phyloP scores from a whole-genome alignment of 2,797 vertebrate genomes.

The Kryptolebias ocellatus region DNA sequence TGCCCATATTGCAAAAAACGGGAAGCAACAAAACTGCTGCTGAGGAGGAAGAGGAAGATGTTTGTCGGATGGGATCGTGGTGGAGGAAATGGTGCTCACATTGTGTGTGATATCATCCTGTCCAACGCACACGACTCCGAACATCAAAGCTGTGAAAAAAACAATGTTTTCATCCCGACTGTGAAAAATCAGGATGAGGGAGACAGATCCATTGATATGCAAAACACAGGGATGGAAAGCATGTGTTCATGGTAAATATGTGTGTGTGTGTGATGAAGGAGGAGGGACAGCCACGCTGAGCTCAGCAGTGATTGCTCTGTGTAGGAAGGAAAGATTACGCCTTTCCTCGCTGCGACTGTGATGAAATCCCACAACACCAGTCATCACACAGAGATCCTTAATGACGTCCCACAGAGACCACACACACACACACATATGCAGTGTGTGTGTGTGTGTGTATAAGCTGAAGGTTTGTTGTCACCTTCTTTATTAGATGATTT shows the following conservation, averaged over 20 bases:
- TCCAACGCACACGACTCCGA: constrained; percentile 23
- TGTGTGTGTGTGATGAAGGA: constrained; percentile 11
- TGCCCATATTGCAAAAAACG: constrained; percentile 13
- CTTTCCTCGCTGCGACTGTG: constrained; percentile 44
- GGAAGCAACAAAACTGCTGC: constrained; percentile 12
- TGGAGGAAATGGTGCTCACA: constrained; percentile 4
- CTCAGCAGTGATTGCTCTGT: constrained; percentile 47
- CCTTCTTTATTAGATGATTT: constrained; percentile 42
- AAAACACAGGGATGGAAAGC: constrained; percentile 9
- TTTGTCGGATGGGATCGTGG: constrained; percentile 33
- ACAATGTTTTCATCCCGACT: constrained; percentile 24
- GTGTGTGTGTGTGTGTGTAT: neutral
- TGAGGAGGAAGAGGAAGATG: constrained; percentile 34
- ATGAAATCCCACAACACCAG: constrained; percentile 57
- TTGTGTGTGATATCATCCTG: constrained; percentile 22
- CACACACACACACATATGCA: constrained; percentile 12
- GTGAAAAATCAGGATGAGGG: constrained; percentile 31
- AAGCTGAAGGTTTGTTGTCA: constrained; percentile 21
- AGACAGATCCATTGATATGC: constrained; percentile 32
- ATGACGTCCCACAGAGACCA: constrained; percentile 53
- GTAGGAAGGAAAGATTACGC: constrained; percentile 60
- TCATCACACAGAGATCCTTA: constrained; percentile 57
- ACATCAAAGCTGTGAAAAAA: constrained; percentile 39
- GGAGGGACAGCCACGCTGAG: constrained; percentile 14
- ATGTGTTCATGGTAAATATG: constrained; percentile 11